Conservation (phyloP, 2,888 invertebrate species). For the Drosophila hawaiiensis region DNA sequence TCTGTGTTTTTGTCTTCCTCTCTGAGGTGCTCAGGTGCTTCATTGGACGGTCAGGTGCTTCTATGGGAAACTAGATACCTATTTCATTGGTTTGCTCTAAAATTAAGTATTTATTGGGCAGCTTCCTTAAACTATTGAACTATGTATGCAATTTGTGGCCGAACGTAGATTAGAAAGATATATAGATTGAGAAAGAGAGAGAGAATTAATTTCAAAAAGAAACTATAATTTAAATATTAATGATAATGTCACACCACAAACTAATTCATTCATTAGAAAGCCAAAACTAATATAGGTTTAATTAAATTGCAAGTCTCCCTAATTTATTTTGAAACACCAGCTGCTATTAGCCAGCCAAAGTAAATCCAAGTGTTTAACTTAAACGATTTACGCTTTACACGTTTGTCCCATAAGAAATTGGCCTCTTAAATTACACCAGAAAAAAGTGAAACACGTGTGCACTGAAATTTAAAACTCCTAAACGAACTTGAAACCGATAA, state of each 20-base stretch:
- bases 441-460: background rate
- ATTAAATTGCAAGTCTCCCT: background rate
- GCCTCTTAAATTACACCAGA: background rate
- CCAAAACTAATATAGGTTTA: background rate
- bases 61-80: background rate
- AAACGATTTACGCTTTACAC: background rate
- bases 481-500: background rate
- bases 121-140: slow-evolving; percentile 37
- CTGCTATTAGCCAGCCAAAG: background rate
- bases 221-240: background rate
- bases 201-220: background rate
- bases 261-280: background rate
- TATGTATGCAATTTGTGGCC: slow-evolving; percentile 12
- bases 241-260: background rate
- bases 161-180: slow-evolving; percentile 19
- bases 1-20: background rate
- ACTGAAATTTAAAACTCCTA: no score
- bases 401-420: background rate
- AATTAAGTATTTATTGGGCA: slow-evolving; percentile 56
- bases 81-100: slow-evolving; percentile 40
- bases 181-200: background rate
- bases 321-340: background rate
- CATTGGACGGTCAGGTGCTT: slow-evolving; percentile 28
- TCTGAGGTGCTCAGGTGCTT: slow-evolving; percentile 11
- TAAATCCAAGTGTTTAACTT: background rate